Evolutionary conservation across 2,113 vertebrate genomes (phyloP), one percentile per base, ranked within the genome.

Genomic region (Monopterus albus): DNA sequence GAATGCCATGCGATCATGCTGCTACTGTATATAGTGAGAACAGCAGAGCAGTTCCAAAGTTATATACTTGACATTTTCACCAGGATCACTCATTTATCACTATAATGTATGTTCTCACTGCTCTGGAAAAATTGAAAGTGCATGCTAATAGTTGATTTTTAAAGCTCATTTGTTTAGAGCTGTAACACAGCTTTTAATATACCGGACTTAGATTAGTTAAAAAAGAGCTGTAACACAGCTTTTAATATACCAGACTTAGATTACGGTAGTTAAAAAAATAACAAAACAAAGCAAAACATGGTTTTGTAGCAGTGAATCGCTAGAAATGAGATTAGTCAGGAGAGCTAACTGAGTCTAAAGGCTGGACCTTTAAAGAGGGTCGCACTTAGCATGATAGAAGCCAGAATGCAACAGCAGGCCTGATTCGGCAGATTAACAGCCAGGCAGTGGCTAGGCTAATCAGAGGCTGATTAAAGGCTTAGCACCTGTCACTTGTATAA

Each of bases 401-500:
- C 55, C 59, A 49, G 58, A 74, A 58, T 6, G 39, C 53, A 72
- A 75, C 83, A 89, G 82, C 82, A 71, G 84, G 82, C 66, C 53
- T 52, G 75, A 84, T 68, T 71, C 58, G 2, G 59, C 72, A 85
- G 85, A 89, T 89, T 89, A 90, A 79, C 76, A 58, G 61, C 17
- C 46, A 36, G 76, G 55, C 36, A 62, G 49, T 50, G 52, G 55
- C 69, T 83, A 65, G 85, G 53, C 84, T 70, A 84, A 87, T 81
- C 70, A 63, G 72, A 67, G 84, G 72, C 66, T 87, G 84, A 88
- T 92, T 87, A 91, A 91, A 89, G 82, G 85, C 84, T 93, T 88
- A 90, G 70, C 89, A 92, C 85, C 91, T 87, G 90, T 88, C 85
- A 67, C 80, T 89, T 87, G 46, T 76, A 74, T 85, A 91, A 92